Evolutionary conservation across 2,113 vertebrate genomes (phyloP), one percentile per base, ranked within the genome.

Genomic region (Notarius lentiginosus): DNA sequence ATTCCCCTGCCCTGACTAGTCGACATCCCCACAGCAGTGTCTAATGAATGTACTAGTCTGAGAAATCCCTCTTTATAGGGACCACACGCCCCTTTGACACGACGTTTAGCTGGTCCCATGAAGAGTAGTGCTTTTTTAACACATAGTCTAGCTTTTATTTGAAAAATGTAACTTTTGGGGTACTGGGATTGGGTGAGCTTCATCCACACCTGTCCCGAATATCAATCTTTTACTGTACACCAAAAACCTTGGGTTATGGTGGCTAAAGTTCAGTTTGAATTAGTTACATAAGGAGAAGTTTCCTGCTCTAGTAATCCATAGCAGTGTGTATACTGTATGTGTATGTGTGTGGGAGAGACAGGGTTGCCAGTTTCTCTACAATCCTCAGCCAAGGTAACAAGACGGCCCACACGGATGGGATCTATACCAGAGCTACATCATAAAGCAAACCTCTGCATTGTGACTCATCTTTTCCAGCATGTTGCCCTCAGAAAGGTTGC

Each of bases 341-440:
- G 61, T 27, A 63, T 34, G 93, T 95, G 85, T 95, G 95, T 95
- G 96, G 95, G 63, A 70, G 61, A 84, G 41, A 72, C 80, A 79
- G 55, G 18, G 76, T 55, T 81, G 47, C 85, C 76, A 20, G 77
- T 58, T 73, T 75, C 49, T 14, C 76, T 83, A 60, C 49, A 75
- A 49, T 61, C 30, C 66, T 58, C n/a, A 56, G 66, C 60, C 84
- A 66, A 73, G 75, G 47, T 83, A 84, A 89, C 41, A 82, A 56
- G 65, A 75, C 58, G 60, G 27, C 84, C 70, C 75, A 79, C 58
- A 72, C 77, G 12, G 22, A n/a, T 56, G 72, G 61, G 27, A 81
- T 65, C 85, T 72, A 53, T 85, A 76, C 47, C n/a, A 34, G 53
- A 85, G 58, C 55, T 82, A 51, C 77, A 87, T 77, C 84, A 72